These are phyloP conservation scores for Bovichtus variegatus DNA, from an alignment of 2,797 vertebrate genomes.

Conservation along the genomic window DNA sequence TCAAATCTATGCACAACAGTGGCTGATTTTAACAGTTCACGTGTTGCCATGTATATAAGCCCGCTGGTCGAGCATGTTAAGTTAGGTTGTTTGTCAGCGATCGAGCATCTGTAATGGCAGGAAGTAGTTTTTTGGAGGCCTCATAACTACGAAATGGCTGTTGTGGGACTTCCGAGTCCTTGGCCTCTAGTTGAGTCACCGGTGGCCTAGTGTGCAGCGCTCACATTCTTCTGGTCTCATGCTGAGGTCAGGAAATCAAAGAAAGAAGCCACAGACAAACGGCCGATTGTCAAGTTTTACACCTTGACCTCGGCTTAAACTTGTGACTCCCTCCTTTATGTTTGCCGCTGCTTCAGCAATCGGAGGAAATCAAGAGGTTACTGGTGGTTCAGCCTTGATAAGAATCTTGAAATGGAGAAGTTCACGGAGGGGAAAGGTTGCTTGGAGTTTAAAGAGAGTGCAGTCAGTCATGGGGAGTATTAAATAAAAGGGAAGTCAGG, in stretches of 20 bases:
- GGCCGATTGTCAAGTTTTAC: slow-evolving; percentile 82
- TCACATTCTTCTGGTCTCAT: slow-evolving; percentile 69
- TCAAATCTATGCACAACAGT: not conserved
- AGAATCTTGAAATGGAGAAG: slow-evolving; percentile 87
- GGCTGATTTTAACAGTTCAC: slow-evolving; percentile 7
- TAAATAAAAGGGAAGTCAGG: slow-evolving; percentile 82
- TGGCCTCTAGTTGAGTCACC: slow-evolving; percentile 60
- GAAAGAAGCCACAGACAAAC: slow-evolving; percentile 80
- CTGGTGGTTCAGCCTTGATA: slow-evolving; percentile 85
- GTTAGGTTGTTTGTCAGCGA: slow-evolving; percentile 59
- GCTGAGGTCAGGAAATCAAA: slow-evolving; percentile 81
- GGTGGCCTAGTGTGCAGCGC: slow-evolving; percentile 58
- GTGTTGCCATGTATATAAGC: slow-evolving; percentile 47
- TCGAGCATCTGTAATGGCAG: slow-evolving; percentile 51
- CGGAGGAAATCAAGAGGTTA: slow-evolving; percentile 85
- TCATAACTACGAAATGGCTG: slow-evolving; percentile 56
- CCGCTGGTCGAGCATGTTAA: slow-evolving; percentile 29
- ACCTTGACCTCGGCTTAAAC: slow-evolving; percentile 84
- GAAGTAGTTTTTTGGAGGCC: slow-evolving; percentile 62
- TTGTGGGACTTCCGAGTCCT: slow-evolving; percentile 60
- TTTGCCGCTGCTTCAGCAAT: slow-evolving; percentile 74
- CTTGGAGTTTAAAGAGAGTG: slow-evolving; percentile 84
- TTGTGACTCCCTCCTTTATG: slow-evolving; percentile 76
- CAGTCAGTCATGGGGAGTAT: slow-evolving; percentile 84
- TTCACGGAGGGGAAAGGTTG: slow-evolving; percentile 86